Percentiles rank a stretch among this genome's conserved stretches.
phyloP scores from a whole-genome alignment of 2,797 vertebrate species.

The Erithacus rubecula region DNA sequence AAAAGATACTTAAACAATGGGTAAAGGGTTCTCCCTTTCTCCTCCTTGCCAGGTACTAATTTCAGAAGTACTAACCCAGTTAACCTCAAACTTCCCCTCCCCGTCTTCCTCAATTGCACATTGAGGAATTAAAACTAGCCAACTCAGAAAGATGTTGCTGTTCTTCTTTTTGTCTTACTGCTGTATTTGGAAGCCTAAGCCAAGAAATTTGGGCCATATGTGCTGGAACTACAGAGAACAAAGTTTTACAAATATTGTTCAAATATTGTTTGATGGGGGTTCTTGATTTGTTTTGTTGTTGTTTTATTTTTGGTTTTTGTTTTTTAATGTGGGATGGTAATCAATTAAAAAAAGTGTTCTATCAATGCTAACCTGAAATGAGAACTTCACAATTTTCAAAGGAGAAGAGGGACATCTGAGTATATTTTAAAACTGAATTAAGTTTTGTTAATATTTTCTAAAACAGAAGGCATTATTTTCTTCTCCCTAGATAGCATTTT shows the following conservation, averaged over 20 bases:
- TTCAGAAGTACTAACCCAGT: neutral
- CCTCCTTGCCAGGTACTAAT: neutral
- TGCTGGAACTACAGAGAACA: neutral
- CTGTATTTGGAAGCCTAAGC: neutral
- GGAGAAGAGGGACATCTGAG: neutral
- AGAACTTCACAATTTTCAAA: neutral
- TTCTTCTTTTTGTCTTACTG: neutral
- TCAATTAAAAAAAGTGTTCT: neutral
- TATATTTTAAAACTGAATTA: neutral
- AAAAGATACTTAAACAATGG: neutral
- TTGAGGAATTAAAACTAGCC: neutral
- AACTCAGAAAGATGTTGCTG: neutral
- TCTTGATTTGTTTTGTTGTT: fast-evolving
- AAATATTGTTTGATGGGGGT: neutral
- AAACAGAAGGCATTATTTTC: neutral
- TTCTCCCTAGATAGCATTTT: neutral
- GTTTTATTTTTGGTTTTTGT: fast-evolving
- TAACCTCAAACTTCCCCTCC: neutral
- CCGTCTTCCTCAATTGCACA: neutral
- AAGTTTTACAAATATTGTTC: neutral
- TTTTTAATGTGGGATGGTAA: neutral
- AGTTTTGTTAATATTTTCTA: neutral
- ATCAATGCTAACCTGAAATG: neutral
- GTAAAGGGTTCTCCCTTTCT: neutral
- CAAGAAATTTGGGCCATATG: neutral